Percentiles rank a stretch among this genome's conserved stretches.
These are phyloP conservation scores for Himalopsyche japonica DNA, from an alignment of 2,888 invertebrate genomes.

Conservation along the genomic window DNA sequence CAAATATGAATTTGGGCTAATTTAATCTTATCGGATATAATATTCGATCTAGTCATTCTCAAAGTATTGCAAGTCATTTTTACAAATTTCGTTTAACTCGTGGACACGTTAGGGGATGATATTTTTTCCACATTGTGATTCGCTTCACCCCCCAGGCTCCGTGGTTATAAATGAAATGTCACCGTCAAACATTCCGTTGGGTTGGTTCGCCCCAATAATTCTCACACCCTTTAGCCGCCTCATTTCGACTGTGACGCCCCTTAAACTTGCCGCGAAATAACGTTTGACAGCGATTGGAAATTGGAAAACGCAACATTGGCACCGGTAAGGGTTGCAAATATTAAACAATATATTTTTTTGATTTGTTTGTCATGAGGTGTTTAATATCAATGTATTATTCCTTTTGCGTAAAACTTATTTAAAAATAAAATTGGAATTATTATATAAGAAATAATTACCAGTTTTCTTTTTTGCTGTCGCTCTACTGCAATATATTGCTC, in stretches of 20 bases:
- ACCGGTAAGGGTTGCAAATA: not conserved
- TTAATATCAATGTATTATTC: no score
- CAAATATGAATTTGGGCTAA: no score
- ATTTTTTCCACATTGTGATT: not conserved
- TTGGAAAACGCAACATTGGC: slow-evolving; percentile 31
- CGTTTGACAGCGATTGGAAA: slow-evolving; percentile 36
- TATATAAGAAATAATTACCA: no score
- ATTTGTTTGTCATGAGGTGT: no score
- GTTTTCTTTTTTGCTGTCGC: no score
- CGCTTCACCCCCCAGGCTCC: not conserved
- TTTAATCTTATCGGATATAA: not conserved
- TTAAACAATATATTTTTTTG: not conserved
- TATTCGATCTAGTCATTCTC: not conserved
- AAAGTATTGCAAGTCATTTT: not conserved
- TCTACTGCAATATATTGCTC: no score
- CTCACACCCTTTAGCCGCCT: not conserved
- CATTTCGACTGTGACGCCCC: not conserved
- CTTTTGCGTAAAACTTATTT: no score
- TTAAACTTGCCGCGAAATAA: slow-evolving; percentile 1
- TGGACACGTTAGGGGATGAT: not conserved
- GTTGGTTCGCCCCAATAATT: not conserved
- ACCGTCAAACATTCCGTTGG: slow-evolving; percentile 15
- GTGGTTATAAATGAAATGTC: slow-evolving; percentile 31
- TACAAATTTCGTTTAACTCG: not conserved
- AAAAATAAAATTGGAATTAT: no score